These are phyloP conservation scores for Macrosoma leucophasiata DNA, from an alignment of 2,888 invertebrate genomes.

Conservation along the genomic window DNA sequence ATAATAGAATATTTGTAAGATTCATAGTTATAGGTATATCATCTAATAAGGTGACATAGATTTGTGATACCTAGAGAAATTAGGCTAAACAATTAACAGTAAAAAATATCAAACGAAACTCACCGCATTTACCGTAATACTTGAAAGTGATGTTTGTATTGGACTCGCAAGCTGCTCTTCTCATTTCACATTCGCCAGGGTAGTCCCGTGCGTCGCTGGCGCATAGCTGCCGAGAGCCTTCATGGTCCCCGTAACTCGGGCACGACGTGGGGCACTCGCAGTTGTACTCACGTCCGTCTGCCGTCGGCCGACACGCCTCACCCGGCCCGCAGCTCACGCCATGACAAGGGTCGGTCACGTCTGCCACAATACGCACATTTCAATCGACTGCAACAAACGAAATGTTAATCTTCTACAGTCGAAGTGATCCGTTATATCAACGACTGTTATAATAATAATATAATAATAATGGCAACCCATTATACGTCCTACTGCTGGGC, in stretches of 20 bases:
- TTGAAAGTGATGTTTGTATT: conserved; percentile 86
- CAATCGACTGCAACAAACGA: conserved; percentile 31
- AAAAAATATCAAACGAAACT: conserved; percentile 41
- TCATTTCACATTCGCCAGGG: conserved; percentile 88
- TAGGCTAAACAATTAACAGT: background rate
- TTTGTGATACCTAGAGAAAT: too few species aligned
- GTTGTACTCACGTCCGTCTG: conserved; percentile 82
- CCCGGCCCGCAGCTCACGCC: conserved; percentile 87
- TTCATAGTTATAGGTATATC: too few species aligned
- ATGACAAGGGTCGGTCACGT: conserved; percentile 82
- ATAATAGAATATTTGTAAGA: too few species aligned
- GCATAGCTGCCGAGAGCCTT: conserved; percentile 86
- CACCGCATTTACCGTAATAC: conserved; percentile 92
- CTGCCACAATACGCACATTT: conserved; percentile 38
- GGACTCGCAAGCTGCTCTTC: conserved; percentile 84
- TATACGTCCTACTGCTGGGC: too few species aligned
- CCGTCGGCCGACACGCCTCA: conserved; percentile 80
- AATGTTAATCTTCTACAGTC: too few species aligned
- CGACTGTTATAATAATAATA: too few species aligned
- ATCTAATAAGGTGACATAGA: too few species aligned
- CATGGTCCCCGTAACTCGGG: conserved; percentile 88
- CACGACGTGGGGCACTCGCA: conserved; percentile 89
- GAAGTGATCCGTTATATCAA: too few species aligned
- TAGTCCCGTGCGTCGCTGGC: conserved; percentile 90
- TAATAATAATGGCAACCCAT: too few species aligned